Evolutionary conservation across 1,140 invertebrate species (phyloP), one percentile per base, ranked within the genome.

Genomic region (Radopholus similis): DNA sequence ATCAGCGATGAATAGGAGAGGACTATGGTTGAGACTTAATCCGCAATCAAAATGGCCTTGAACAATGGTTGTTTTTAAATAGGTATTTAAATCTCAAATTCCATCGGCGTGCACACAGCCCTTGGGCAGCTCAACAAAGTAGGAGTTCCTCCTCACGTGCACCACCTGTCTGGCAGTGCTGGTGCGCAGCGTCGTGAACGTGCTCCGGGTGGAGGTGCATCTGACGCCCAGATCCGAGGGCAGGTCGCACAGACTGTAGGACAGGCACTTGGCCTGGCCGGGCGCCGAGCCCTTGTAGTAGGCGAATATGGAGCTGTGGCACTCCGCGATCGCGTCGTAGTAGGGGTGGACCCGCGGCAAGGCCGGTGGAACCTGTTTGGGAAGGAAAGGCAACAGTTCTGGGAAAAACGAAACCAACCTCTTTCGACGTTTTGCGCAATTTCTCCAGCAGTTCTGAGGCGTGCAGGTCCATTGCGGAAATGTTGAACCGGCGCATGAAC

Each of bases 231-330:
- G 47, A 21, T 32, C 2, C 34, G 42, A 44, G 4, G 64, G 64
- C 32, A 66, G 35, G 11, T n/a, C 40, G 51, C 64, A 66, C 35
- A 66, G 59, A 42, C 38, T 59, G 59, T 66, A 66, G 18, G 64
- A 66, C n/a, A 66, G 38, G 18, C 64, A 66, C 21, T 38, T 18
- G 13, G 56, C 30, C 59, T 66, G 28, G 42, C 34, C 47, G 21
- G 40, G 21, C 30, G 21, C 47, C 32, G 35, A 42, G 21, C 55
- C 26, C 58, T 66, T 66, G 38, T 64, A 66, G 37, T 66, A 66
- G 13, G 23, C 56, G 58, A 66, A 66, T 2, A 66, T 66, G 37
- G 26, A 38, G 9, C 54, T 55, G 26, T 66, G 64, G 53, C 64
- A 66, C 51, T 54, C 51, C 9, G 38, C 56, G n/a, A 66, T 40